phyloP scores from a whole-genome alignment of 2,888 invertebrate genomes.

The Gastrophysa polygoni region DNA sequence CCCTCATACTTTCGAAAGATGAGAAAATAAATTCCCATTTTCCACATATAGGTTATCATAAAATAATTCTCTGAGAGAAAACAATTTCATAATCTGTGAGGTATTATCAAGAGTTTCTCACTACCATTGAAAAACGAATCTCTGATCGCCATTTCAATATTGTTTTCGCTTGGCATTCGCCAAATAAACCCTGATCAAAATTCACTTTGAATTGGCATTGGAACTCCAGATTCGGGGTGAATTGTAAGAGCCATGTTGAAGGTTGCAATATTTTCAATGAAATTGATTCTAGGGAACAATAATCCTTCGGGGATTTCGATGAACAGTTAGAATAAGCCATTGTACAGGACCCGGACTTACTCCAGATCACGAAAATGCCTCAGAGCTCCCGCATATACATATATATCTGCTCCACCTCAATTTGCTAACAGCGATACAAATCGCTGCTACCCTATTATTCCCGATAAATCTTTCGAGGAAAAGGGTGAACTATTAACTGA shows the following conservation, averaged over 20 bases:
- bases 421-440: conserved; percentile 28
- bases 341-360: conserved; percentile 54
- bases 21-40: background rate
- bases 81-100: background rate
- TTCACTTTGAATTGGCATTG: conserved; percentile 26
- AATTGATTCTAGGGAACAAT: conserved; percentile 56
- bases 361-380: conserved; percentile 52
- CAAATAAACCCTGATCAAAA: conserved; percentile 24
- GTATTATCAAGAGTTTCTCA: background rate
- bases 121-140: background rate
- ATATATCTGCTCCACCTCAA: conserved; percentile 21
- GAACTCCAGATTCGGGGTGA: conserved; percentile 25
- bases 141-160: background rate
- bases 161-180: conserved; percentile 9
- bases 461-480: conserved; percentile 24
- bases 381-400: conserved; percentile 1
- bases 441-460: conserved; percentile 31
- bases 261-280: conserved; percentile 54
- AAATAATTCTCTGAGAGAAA: background rate
- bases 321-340: conserved; percentile 57
- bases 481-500: conserved; percentile 15
- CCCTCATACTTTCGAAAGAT: no score
- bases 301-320: conserved; percentile 54
- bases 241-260: conserved; percentile 40
- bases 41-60: no score